Percentiles rank a stretch among this genome's conserved stretches.
These are phyloP conservation scores for Naso thynnoides DNA, from an alignment of 2,797 vertebrate genomes.

Conservation along the genomic window DNA sequence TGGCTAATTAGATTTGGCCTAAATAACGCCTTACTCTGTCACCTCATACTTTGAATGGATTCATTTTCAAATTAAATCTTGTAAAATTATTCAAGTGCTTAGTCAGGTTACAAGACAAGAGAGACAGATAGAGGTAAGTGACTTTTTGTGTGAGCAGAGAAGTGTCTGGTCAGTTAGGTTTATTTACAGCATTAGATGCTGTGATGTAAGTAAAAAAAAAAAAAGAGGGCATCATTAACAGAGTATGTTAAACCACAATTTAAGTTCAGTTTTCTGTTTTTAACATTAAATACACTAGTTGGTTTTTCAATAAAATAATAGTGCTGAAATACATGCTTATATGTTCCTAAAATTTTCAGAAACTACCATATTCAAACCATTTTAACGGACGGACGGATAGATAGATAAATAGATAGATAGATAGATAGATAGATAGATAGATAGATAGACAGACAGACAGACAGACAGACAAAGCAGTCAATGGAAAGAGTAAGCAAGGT, in stretches of 20 bases:
- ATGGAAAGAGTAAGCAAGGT: slow-evolving; percentile 41
- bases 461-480: not conserved
- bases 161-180: not conserved
- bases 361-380: no score
- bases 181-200: slow-evolving; percentile 7
- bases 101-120: not conserved
- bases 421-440: no score
- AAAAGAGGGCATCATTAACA: not conserved
- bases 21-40: not conserved
- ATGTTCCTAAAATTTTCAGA: no score
- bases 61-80: slow-evolving; percentile 22
- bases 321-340: not conserved
- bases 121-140: not conserved
- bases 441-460: no score
- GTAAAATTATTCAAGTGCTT: slow-evolving; percentile 10
- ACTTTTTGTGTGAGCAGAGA: slow-evolving; percentile 12
- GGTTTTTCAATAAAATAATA: not conserved
- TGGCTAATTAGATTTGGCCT: no score
- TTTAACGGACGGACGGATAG: no score
- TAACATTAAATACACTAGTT: not conserved
- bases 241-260: not conserved
- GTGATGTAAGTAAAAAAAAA: not conserved
- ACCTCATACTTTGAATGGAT: slow-evolving; percentile 6
- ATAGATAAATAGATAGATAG: no score
- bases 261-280: not conserved